A percentile compares a stretch with the other conserved stretches of the same genome.
Conservation (phyloP, 2,888 invertebrate species). For the Ditula angustiorana region DNA sequence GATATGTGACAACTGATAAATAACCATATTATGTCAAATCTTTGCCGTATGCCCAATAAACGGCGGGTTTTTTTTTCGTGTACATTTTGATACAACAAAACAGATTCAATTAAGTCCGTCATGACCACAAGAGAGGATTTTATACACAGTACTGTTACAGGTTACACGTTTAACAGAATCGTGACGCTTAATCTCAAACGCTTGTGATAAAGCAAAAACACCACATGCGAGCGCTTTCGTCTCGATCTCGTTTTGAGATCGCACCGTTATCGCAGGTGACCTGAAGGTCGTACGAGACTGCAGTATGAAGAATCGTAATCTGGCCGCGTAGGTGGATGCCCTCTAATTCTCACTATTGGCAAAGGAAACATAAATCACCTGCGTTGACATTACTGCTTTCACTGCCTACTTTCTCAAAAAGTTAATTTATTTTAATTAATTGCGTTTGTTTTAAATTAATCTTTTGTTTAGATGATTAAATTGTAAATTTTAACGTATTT, state of each 20-base stretch:
- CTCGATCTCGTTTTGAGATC: slow-evolving; percentile 36
- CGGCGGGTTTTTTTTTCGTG: not conserved
- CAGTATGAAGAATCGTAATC: not conserved
- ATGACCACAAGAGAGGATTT: not conserved
- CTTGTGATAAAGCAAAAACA: slow-evolving; percentile 11
- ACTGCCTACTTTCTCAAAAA: slow-evolving; percentile 26
- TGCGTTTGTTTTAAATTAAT: slow-evolving; percentile 22
- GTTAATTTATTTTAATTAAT: slow-evolving; percentile 25
- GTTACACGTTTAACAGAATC: slow-evolving; percentile 21
- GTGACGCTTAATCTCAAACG: slow-evolving; percentile 22
- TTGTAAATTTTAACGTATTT: slow-evolving; percentile 9
- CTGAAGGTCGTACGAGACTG: slow-evolving; percentile 31
- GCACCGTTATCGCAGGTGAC: slow-evolving; percentile 35
- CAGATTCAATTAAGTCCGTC: not conserved
- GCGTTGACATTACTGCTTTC: slow-evolving; percentile 33
- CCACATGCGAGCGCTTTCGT: slow-evolving; percentile 36
- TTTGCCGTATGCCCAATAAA: too few relatives aligned
- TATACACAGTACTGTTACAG: slow-evolving; percentile 17
- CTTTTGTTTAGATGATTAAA: not conserved
- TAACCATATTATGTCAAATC: too few relatives aligned
- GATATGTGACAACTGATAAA: too few relatives aligned
- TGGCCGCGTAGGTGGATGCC: not conserved
- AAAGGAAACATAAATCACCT: slow-evolving; percentile 28
- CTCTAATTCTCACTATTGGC: not conserved
- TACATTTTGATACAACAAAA: not conserved